phyloP scores from a whole-genome alignment of 2,888 invertebrate species.

The Sphecodes monilicornis region DNA sequence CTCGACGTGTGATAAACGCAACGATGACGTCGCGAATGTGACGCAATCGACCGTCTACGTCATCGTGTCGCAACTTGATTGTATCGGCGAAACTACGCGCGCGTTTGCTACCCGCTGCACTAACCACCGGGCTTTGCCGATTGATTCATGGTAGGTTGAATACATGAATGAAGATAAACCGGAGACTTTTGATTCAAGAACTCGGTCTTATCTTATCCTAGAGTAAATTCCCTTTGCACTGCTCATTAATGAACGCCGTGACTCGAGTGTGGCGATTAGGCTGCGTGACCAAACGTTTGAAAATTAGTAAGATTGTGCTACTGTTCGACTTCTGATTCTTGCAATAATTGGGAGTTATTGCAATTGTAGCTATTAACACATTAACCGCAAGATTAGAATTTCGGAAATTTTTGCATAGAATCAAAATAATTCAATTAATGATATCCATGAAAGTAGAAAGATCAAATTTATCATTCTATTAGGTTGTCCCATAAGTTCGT shows the following conservation, averaged over 20 bases:
- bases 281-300: neutral
- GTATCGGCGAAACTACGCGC: neutral
- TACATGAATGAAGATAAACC: conserved; percentile 10
- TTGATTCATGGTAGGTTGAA: conserved; percentile 7
- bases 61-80: conserved; percentile 14
- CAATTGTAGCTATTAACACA: too few species aligned
- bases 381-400: too few species aligned
- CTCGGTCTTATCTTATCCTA: neutral
- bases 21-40: conserved; percentile 34
- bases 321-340: too few species aligned
- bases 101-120: neutral
- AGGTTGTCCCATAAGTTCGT: too few species aligned
- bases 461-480: too few species aligned
- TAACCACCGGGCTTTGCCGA: neutral
- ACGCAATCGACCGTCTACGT: conserved; percentile 31
- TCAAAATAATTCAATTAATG: too few species aligned
- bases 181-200: neutral
- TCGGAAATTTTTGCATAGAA: too few species aligned
- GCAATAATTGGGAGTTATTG: too few species aligned
- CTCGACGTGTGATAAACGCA: conserved; percentile 13
- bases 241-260: neutral
- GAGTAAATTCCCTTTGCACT: neutral
- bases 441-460: too few species aligned
- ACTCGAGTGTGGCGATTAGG: neutral
- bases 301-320: too few species aligned